Percentiles rank a stretch among this genome's conserved stretches.
Evolutionary conservation across 2,888 invertebrate genomes (phyloP).

Genomic region (Allygus modestus): DNA sequence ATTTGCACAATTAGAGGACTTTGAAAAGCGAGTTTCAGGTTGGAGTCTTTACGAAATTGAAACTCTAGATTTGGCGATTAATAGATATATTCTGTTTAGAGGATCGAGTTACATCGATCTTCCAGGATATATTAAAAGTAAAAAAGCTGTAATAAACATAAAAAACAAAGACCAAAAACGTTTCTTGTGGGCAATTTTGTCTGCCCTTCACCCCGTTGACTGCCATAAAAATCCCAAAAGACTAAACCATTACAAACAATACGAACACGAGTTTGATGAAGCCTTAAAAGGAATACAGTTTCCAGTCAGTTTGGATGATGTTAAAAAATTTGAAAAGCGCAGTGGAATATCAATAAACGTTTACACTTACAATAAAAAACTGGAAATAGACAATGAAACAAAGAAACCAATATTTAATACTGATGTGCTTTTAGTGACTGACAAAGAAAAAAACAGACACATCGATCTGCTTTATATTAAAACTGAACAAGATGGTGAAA

Average conservation of each 20-base stretch:
- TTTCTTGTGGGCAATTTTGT: too few relatives aligned
- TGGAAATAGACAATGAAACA: background rate
- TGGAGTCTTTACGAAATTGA: too few relatives aligned
- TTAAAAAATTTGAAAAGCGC: background rate
- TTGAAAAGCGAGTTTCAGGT: too few relatives aligned
- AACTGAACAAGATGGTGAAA: background rate
- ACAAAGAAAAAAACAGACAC: background rate
- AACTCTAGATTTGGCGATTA: too few relatives aligned
- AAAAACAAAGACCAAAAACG: too few relatives aligned
- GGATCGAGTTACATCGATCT: too few relatives aligned
- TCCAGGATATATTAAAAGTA: too few relatives aligned
- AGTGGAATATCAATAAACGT: background rate
- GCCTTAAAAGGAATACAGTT: background rate
- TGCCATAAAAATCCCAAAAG: too few relatives aligned
- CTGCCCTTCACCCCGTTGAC: too few relatives aligned
- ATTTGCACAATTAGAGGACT: too few relatives aligned
- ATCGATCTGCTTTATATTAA: background rate
- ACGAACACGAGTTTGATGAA: background rate
- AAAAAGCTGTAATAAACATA: too few relatives aligned
- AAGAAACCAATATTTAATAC: background rate
- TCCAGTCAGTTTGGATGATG: background rate
- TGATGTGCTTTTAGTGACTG: background rate
- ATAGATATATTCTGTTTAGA: too few relatives aligned
- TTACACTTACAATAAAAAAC: background rate
- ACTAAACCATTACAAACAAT: background rate